A percentile compares a stretch with the other conserved stretches of the same genome.
These are phyloP conservation scores for Pachydiplax longipennis DNA, from an alignment of 2,888 invertebrate genomes.

Conservation along the genomic window DNA sequence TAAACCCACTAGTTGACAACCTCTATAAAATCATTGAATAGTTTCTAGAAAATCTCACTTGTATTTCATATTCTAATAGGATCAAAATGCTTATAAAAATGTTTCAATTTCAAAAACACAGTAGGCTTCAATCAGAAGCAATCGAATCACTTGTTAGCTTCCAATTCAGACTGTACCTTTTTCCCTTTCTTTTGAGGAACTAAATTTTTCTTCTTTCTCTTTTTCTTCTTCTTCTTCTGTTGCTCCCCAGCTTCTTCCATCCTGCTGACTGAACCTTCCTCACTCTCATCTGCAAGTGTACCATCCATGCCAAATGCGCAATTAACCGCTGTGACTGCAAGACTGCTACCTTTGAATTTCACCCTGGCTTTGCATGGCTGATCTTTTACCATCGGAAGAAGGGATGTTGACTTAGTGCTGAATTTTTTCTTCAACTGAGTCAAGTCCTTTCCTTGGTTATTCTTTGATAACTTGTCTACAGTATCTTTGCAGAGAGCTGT, in stretches of 20 bases:
- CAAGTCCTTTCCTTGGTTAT: neutral
- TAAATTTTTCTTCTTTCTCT: neutral
- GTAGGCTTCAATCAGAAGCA: neutral
- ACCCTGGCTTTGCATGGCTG: neutral
- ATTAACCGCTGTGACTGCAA: conserved; percentile 12
- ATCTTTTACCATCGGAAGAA: neutral
- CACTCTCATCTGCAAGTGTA: neutral
- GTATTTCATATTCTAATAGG: neutral
- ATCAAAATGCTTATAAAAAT: neutral
- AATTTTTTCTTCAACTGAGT: neutral
- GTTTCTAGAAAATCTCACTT: neutral
- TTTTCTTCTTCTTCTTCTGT: conserved; percentile 8
- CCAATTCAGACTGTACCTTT: neutral
- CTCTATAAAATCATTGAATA: conserved; percentile 5
- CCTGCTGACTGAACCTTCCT: neutral
- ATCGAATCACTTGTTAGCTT: neutral
- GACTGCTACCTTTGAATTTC: neutral
- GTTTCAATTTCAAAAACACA: neutral
- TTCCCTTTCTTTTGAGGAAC: neutral
- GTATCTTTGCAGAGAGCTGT: neutral
- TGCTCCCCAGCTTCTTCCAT: neutral
- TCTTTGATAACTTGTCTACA: neutral
- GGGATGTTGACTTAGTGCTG: neutral
- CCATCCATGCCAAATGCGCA: neutral
- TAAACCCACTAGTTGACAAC: neutral